phyloP scores from a whole-genome alignment of 92 coral and sea anemone species.

The Ricordea florida region DNA sequence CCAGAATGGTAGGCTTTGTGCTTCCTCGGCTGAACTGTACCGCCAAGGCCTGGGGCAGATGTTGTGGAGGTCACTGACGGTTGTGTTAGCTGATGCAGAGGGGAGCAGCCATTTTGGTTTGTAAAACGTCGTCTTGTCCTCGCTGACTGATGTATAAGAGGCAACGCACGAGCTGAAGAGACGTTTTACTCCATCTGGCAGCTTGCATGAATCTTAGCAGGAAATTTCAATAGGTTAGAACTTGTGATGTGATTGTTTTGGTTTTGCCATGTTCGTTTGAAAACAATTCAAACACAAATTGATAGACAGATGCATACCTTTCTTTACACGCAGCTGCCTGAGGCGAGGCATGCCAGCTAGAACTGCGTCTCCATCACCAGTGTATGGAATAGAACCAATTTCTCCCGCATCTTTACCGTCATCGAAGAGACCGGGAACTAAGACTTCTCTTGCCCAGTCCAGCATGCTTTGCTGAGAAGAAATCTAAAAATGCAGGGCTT shows the following conservation, averaged over 20 bases:
- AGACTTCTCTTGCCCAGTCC: slow-evolving; percentile 64
- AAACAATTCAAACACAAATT: no score
- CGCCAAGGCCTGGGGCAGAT: slow-evolving; percentile 35
- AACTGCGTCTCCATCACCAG: slow-evolving; percentile 52
- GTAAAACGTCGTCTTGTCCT: slow-evolving; percentile 18
- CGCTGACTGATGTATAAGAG: background rate
- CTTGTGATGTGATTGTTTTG: no score
- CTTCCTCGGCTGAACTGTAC: slow-evolving; percentile 11
- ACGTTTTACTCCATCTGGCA: background rate
- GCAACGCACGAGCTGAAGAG: slow-evolving; percentile 26
- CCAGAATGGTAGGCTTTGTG: slow-evolving; percentile 10
- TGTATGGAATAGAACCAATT: slow-evolving; percentile 9
- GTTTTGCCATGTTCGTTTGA: no score
- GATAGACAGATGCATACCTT: no score
- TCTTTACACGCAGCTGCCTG: slow-evolving; percentile 59
- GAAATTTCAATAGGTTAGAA: no score
- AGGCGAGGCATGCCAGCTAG: slow-evolving; percentile 73
- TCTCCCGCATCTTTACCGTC: slow-evolving; percentile 42
- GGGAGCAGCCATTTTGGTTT: slow-evolving; percentile 30
- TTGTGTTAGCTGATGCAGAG: background rate
- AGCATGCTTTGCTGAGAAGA: slow-evolving; percentile 1
- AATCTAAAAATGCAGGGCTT: background rate
- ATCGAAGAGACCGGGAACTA: slow-evolving; percentile 61
- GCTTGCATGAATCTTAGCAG: slow-evolving; percentile 34
- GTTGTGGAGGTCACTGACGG: background rate